Conservation (phyloP, 2,113 vertebrate genomes). For the Scopus umbretta region DNA sequence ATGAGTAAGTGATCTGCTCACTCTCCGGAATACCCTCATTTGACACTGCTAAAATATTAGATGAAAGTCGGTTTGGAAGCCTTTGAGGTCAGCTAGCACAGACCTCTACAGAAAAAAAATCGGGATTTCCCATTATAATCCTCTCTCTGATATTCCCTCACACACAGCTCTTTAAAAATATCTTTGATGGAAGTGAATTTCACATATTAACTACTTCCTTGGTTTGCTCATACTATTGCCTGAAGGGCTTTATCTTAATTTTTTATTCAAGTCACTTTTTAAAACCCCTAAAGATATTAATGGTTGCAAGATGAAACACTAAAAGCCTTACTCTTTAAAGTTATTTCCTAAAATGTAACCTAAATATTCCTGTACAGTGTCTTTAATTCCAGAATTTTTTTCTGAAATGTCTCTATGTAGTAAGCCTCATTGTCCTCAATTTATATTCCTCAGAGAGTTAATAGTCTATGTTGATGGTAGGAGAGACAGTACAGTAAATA, state of each 20-base stretch:
- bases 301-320: neutral
- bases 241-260: neutral
- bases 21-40: neutral
- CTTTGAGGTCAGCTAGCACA: neutral
- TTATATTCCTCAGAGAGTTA: neutral
- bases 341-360: neutral
- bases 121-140: neutral
- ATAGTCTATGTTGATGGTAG: neutral
- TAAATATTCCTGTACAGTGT: neutral
- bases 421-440: neutral
- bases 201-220: neutral
- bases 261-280: constrained; percentile 9
- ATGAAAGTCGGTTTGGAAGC: neutral
- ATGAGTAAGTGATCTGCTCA: neutral
- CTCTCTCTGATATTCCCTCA: neutral
- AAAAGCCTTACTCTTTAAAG: neutral
- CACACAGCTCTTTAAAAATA: neutral
- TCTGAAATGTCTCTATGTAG: neutral
- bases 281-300: neutral
- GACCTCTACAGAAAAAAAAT: neutral
- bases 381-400: neutral
- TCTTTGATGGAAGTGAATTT: neutral
- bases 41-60: neutral
- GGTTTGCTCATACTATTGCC: neutral
- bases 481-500: neutral